Evolutionary conservation across 2,113 vertebrate species (phyloP), one percentile per base, ranked within the genome.

Genomic region (Clarias batrachus): DNA sequence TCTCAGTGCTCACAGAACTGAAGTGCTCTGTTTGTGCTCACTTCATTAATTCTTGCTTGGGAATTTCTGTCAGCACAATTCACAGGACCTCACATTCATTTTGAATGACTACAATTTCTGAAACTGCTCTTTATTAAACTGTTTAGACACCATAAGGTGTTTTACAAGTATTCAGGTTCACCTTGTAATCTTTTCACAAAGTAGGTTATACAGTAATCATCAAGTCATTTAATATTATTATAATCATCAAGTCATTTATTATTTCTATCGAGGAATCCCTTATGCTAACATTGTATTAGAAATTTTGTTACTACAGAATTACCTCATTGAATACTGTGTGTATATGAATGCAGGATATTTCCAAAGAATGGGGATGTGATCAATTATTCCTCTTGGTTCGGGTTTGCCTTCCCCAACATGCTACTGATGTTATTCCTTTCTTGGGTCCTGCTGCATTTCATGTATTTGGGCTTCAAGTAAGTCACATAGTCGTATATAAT

Each of bases 351-450:
- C 85, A 99, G 98, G 73, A 90, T 99, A 74, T 99, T 97, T 91
- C 97, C 97, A 3, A 59, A 94, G n/a, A 99, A 96, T 19, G 95
- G 95, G 10, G 95, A 93, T 0, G 70, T 97, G 88, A 93, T 99
- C 90, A 99, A 96, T 94, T 99, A 98, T 80, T 95, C 96, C 82
- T 97, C 96, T 77, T 99, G 98, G 98, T 98, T 99, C 56, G 91
- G 89, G 85, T 97, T 98, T 14, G 93, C 97, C 80, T 97, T 98
- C 89, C 97, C 97, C 23, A 94, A 93, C 92, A 95, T 94, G 96
- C 0, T 97, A 27, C 0, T 99, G 79, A 94, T 97, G 90, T 92
- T 99, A 88, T 0, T 90, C 60, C 27, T 97, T 54, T 59, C 96
- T 0, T 99, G 95, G 95, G 0, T 97, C 21, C 98, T 96, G 96